A percentile compares a stretch with the other conserved stretches of the same genome.
These are phyloP conservation scores for Actinopyga echinites DNA, from an alignment of 53 echinoderm and acorn worm genomes.

Conservation along the genomic window DNA sequence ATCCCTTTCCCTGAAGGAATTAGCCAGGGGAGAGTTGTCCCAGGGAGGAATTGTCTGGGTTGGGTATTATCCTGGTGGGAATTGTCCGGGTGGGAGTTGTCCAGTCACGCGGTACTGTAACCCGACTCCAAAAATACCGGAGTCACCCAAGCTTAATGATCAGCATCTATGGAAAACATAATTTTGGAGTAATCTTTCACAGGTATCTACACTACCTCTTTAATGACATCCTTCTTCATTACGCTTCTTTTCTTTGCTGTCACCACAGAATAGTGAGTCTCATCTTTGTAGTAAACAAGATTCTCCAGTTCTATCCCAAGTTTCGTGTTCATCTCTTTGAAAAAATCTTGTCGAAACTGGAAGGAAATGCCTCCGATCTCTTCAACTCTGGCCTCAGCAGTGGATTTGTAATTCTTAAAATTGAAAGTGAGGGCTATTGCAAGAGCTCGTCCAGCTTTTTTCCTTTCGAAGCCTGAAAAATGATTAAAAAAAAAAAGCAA, in stretches of 20 bases:
- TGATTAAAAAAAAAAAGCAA: background rate
- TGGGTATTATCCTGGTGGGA: too few species aligned
- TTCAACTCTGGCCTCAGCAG: background rate
- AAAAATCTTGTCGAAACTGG: slow-evolving; percentile 25
- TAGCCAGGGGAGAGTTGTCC: too few species aligned
- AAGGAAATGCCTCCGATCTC: slow-evolving; percentile 34
- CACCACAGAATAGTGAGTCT: slow-evolving; percentile 37
- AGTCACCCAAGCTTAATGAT: too few species aligned
- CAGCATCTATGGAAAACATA: too few species aligned
- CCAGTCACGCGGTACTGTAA: too few species aligned
- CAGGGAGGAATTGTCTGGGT: too few species aligned
- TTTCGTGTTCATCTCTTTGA: slow-evolving; percentile 3
- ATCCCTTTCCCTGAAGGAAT: too few species aligned
- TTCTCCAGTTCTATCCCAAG: slow-evolving; percentile 29
- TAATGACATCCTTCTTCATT: slow-evolving; percentile 25
- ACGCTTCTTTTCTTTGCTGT: slow-evolving; percentile 33
- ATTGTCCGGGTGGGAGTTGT: too few species aligned
- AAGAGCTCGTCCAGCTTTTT: slow-evolving; percentile 26
- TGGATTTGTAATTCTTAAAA: slow-evolving; percentile 33
- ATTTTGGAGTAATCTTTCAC: background rate
- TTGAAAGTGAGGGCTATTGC: slow-evolving; percentile 42
- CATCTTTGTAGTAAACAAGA: slow-evolving; percentile 34
- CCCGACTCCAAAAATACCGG: too few species aligned
- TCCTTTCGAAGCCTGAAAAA: slow-evolving; percentile 21
- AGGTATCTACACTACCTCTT: background rate